Base-by-base conservation (phyloP, 1,140 invertebrate genomes). In the Bombus superbus region DNA sequence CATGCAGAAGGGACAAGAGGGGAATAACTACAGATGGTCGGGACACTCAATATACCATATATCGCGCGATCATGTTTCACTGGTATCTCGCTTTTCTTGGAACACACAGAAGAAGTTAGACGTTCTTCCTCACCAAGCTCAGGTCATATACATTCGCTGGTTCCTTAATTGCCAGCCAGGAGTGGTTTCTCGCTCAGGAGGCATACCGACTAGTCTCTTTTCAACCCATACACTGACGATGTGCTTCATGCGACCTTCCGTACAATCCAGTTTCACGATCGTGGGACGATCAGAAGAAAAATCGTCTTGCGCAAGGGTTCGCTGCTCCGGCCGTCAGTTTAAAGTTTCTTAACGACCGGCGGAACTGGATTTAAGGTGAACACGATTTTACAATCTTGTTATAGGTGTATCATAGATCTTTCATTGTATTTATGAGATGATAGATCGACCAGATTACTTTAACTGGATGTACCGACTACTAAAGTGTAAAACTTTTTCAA, bases 191-290 rank as follows among this genome's bases (percentile, higher is more conserved):
- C 64, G 74, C n/a, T 42, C 47, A 22, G 47, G 44, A 44, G 32
- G 18, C 44, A 83, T 66, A 68, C 64, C 62, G 35, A 78, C 35
- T 38, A 42, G 35, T 83, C 32, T 75, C 74, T 83, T 83, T 77
- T 53, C 22, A 44, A 78, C 71, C 28, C 9, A 38, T 28, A 38
- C 57, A 81, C 68, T 22, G 32, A n/a, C 32, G 32, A 74, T 32
- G 22, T 57, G 22, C 18, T 79, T 72, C 40, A 38, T 69, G 38
- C 47, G 83, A 80, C 77, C 68, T 85, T 80, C 76, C 66, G 76
- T 25, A 78, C 76, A 71, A 81, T 75, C 59, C 79, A 68, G 71
- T 74, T 85, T 38, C 78, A 85, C 42, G 79, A 85, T 81, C 84
- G 71, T 81, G 71, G 62, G 78, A 85, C 71, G 44, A 74, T 62